phyloP scores from a whole-genome alignment of 37 sponge, comb jelly and placozoan genomes.

The Dysidea cf. avara region DNA sequence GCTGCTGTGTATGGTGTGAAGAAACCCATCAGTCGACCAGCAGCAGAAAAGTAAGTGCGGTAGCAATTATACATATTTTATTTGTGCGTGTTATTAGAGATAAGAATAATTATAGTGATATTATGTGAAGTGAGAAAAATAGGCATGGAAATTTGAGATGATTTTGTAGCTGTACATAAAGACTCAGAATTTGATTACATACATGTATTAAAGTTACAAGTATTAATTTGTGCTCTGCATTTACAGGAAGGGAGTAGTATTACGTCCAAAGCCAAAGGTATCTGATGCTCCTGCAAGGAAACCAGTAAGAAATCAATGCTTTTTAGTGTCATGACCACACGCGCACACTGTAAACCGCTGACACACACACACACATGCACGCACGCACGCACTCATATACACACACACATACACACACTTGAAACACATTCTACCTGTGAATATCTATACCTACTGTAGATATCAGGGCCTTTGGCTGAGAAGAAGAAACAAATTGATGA shows the following conservation, averaged over 20 bases:
- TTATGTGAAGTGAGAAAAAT: no score
- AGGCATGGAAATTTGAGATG: neutral
- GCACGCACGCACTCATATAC: no score
- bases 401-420: no score
- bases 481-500: conserved; percentile 54
- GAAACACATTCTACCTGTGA: no score
- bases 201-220: no score
- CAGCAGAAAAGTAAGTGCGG: conserved; percentile 24
- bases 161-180: neutral
- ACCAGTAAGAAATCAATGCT: conserved; percentile 25
- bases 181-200: no score
- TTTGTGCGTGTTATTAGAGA: no score
- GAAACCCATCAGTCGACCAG: neutral
- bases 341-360: no score
- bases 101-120: no score
- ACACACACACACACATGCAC: no score
- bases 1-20: conserved; percentile 35
- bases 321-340: no score
- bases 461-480: conserved; percentile 52
- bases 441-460: conserved; percentile 3
- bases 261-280: conserved; percentile 12
- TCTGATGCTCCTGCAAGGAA: conserved; percentile 17
- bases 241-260: conserved; percentile 53
- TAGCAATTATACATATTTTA: neutral
- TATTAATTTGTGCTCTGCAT: no score